These are phyloP conservation scores for Hippocampus kuda DNA, from an alignment of 2,797 vertebrate species.

Conservation along the genomic window DNA sequence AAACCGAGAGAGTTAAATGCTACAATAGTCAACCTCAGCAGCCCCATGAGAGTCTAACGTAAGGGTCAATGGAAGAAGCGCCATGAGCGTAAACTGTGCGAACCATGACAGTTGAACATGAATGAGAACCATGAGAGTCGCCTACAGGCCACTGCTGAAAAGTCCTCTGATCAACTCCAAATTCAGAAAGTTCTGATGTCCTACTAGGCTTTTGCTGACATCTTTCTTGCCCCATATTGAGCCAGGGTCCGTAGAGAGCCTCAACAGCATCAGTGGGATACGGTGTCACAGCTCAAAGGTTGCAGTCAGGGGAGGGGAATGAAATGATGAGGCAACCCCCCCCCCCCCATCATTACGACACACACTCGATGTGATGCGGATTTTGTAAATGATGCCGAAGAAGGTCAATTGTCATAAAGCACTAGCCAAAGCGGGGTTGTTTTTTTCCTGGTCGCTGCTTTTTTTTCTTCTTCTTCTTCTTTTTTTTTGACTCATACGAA, in stretches of 20 bases:
- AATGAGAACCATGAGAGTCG: too few species aligned
- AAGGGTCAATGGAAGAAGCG: too few species aligned
- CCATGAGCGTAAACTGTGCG: too few species aligned
- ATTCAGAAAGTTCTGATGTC: constrained; percentile 70
- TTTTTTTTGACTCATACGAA: constrained; percentile 48
- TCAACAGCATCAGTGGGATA: constrained; percentile 8
- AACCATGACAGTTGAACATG: too few species aligned
- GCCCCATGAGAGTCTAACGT: too few species aligned
- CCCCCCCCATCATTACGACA: constrained; percentile 24
- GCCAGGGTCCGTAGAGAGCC: constrained; percentile 14
- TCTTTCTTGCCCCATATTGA: too few species aligned
- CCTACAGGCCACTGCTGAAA: too few species aligned
- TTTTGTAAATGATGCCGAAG: constrained; percentile 72
- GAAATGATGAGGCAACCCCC: constrained; percentile 10
- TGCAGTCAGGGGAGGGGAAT: constrained; percentile 10
- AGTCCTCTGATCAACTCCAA: constrained; percentile 59
- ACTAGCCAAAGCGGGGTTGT: constrained; percentile 61
- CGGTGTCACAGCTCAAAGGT: neutral
- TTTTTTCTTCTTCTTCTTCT: constrained; percentile 29
- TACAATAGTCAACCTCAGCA: too few species aligned
- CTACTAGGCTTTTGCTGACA: constrained; percentile 47
- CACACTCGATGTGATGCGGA: neutral
- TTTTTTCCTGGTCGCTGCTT: constrained; percentile 50
- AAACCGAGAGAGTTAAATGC: too few species aligned
- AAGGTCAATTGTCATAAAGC: constrained; percentile 75